These are phyloP conservation scores for Conomelus anceps DNA, from an alignment of 2,888 invertebrate species.

Conservation along the genomic window DNA sequence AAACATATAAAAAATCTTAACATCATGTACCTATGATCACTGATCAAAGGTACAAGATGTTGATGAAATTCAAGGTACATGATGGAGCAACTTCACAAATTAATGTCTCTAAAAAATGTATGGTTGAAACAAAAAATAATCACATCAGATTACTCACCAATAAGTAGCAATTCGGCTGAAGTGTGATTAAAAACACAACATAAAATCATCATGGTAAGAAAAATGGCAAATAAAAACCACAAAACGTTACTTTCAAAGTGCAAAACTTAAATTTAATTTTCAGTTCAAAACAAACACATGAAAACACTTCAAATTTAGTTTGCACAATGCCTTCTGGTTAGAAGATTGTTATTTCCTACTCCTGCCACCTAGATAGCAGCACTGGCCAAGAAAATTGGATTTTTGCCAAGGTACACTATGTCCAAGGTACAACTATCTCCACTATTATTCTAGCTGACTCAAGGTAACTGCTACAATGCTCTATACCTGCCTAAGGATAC, in stretches of 20 bases:
- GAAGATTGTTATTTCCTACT: background rate
- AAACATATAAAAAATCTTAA: slow-evolving; percentile 6
- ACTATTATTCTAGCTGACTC: no score
- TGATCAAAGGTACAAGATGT: slow-evolving; percentile 18
- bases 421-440: slow-evolving; percentile 22
- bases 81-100: slow-evolving; percentile 13
- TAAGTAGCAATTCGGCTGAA: background rate
- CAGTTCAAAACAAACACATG: background rate
- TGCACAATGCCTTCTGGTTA: background rate
- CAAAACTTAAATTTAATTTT: slow-evolving; percentile 3
- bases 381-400: background rate
- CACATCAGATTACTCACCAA: slow-evolving; percentile 19
- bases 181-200: slow-evolving; percentile 7
- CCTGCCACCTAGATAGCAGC: slow-evolving; percentile 5
- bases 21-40: slow-evolving; percentile 20
- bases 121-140: background rate
- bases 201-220: background rate
- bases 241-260: slow-evolving; percentile 9
- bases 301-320: background rate
- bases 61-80: slow-evolving; percentile 17
- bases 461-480: no score
- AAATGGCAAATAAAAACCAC: background rate
- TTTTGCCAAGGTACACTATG: slow-evolving; percentile 18
- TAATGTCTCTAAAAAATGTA: background rate
- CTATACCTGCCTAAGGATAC: no score